A percentile compares a stretch with the other conserved stretches of the same genome.
Conservation (phyloP, 1,140 invertebrate species). For the Cyclina sinensis region DNA sequence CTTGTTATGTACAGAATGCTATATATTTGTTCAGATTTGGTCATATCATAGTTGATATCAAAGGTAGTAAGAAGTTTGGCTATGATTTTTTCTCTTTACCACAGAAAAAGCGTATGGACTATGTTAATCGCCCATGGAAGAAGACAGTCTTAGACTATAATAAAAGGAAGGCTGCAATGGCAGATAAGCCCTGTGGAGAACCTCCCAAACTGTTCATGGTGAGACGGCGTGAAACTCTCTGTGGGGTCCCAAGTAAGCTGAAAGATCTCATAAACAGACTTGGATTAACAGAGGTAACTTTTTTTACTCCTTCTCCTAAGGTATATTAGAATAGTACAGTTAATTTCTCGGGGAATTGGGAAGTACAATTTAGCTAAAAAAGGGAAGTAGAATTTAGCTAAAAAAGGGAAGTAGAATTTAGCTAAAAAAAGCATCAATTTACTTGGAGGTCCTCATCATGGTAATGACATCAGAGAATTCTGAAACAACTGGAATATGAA, state of each 20-base stretch:
- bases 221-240: slow-evolving; percentile 90
- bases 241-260: slow-evolving; percentile 91
- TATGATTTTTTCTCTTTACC: not conserved
- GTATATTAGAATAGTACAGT: not conserved
- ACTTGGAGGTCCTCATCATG: no score
- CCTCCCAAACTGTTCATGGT: slow-evolving; percentile 93
- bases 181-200: slow-evolving; percentile 73
- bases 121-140: slow-evolving; percentile 56
- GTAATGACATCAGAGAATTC: no score
- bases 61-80: no score
- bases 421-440: no score
- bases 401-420: no score
- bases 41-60: no score
- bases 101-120: slow-evolving; percentile 37
- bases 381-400: no score
- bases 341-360: no score
- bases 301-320: not conserved
- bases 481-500: no score
- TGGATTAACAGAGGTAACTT: slow-evolving; percentile 33
- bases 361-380: no score
- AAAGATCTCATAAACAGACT: slow-evolving; percentile 89
- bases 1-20: no score
- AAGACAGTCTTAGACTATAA: slow-evolving; percentile 35
- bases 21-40: no score
- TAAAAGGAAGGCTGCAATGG: not conserved